Percentiles rank a stretch among this genome's conserved stretches.
Evolutionary conservation across 2,113 vertebrate species (phyloP).

Genomic region (Sorex fumeus): DNA sequence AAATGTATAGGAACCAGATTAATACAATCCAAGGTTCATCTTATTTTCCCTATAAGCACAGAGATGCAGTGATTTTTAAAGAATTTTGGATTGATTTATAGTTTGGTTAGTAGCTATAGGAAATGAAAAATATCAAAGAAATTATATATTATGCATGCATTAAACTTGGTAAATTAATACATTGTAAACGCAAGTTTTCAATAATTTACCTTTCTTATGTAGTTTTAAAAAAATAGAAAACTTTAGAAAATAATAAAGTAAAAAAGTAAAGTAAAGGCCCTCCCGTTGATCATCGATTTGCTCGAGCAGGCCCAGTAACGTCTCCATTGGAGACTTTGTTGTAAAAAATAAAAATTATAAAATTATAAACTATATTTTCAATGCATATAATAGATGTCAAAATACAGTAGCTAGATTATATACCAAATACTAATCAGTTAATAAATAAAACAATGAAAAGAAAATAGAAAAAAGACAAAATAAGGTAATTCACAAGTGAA

Average conservation of each 20-base stretch:
- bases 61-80: background rate
- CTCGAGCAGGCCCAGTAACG: no score
- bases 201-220: constrained; percentile 47
- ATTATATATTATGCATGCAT: background rate
- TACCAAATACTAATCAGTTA: constrained; percentile 19
- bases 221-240: constrained; percentile 39
- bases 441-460: constrained; percentile 22
- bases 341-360: no score
- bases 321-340: no score
- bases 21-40: constrained; percentile 31
- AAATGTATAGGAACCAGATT: constrained; percentile 52
- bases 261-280: constrained; percentile 5
- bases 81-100: constrained; percentile 1
- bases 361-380: background rate
- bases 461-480: background rate
- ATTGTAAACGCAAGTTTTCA: background rate
- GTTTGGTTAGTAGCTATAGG: constrained; percentile 34
- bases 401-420: constrained; percentile 11
- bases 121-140: background rate
- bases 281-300: no score
- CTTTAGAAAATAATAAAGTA: constrained; percentile 23
- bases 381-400: constrained; percentile 36
- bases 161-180: constrained; percentile 16
- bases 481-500: constrained; percentile 17
- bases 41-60: background rate